phyloP scores from a whole-genome alignment of 2,113 vertebrate genomes.

The Brachyhypopomus gauderio region DNA sequence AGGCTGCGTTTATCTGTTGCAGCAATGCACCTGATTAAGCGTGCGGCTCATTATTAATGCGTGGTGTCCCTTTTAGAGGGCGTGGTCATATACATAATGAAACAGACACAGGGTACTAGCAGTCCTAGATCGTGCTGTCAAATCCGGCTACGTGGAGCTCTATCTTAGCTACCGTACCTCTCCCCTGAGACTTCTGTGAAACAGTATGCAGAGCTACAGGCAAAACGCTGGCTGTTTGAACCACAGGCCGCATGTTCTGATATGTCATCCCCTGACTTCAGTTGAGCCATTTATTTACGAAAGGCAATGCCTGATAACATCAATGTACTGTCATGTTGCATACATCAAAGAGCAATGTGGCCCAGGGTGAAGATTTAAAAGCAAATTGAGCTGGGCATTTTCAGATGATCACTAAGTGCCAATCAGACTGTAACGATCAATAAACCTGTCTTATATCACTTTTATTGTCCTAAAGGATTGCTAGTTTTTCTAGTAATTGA shows the following conservation, averaged over 20 bases:
- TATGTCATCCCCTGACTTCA: background rate
- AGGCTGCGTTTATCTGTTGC: background rate
- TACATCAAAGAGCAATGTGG: background rate
- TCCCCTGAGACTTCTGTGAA: slow-evolving; percentile 8
- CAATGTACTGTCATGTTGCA: slow-evolving; percentile 48
- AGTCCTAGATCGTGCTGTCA: slow-evolving; percentile 4
- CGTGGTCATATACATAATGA: background rate
- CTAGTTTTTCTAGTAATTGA: background rate
- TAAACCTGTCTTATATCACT: background rate
- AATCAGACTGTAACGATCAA: background rate
- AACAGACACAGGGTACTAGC: background rate
- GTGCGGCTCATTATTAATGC: slow-evolving; percentile 10
- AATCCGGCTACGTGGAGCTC: background rate
- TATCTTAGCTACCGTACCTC: background rate
- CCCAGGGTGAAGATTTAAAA: background rate
- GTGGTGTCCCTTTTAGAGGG: background rate
- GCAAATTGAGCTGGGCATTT: background rate
- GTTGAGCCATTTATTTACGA: slow-evolving; percentile 14
- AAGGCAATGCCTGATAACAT: slow-evolving; percentile 45
- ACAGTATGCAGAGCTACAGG: slow-evolving; percentile 20
- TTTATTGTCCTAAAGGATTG: background rate
- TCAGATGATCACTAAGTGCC: background rate
- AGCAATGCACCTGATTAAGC: slow-evolving; percentile 10
- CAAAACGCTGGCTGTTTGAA: slow-evolving; percentile 1
- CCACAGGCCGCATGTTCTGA: slow-evolving; percentile 11